Base-by-base conservation (phyloP, 2,113 vertebrate genomes). In the Trinectes maculatus region DNA sequence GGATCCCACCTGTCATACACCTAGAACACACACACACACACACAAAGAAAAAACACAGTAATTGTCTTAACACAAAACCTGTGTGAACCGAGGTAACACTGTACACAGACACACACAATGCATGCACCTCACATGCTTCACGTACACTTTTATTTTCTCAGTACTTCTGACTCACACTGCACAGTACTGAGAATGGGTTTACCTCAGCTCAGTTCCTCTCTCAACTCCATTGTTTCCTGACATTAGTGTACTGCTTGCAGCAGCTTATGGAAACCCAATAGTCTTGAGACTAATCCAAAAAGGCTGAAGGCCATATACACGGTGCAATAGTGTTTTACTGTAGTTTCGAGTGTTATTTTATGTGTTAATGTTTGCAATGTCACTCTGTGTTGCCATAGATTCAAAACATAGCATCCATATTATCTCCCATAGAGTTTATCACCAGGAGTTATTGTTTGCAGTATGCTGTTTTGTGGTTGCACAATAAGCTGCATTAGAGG, bases 1-100 rank as follows among this genome's bases (percentile, higher is more conserved):
- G 96, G 96, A 88, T 99, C 97, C 87, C 96, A 98, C 89, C 94
- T 98, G 94, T 98, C 97, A 79, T 98, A 95, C 84, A 97, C 96
- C 83, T 98, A 98, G 92, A 87, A 91, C 36, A 28, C 46, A 34
- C 16, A 22, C 22, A 57, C 37, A 39, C 76, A 48, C 53, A 67
- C 36, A 77, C 67, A 58, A 55, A 49, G 52, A 44, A 12, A n/a
- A 43, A 26, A 52, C 48, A 68, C 54, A 43, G 19, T 58, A 28
- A 58, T 18, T 63, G 75, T 96, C 94, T 92, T 94, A 93, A 77
- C 94, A 93, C 91, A 91, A 24, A 42, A 67, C 18, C n/a, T 42
- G 65, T 37, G n/a, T 47, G 28, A 59, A 47, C 24, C 10, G 3
- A 66, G 40, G 49, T 47, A 59, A 55, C 69, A 64, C 70, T 33